phyloP scores from a whole-genome alignment of 2,888 invertebrate species.

The Mesopsocus fuscifrons region DNA sequence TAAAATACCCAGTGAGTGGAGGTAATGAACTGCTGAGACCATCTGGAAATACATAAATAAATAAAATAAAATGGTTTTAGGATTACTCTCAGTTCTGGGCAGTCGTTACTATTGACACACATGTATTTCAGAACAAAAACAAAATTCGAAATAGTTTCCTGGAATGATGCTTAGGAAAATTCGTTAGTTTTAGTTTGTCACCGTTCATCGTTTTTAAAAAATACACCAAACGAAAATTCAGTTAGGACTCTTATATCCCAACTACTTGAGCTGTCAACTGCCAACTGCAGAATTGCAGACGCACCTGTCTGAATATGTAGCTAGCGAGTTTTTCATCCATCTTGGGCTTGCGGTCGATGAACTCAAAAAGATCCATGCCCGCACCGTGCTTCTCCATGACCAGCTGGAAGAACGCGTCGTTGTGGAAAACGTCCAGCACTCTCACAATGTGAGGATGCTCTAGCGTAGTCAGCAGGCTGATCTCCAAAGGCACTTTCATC shows the following conservation, averaged over 20 bases:
- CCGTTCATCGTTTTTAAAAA: too few relatives aligned
- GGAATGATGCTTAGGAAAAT: background rate
- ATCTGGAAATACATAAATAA: slow-evolving; percentile 29
- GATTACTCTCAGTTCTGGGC: too few relatives aligned
- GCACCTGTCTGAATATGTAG: slow-evolving; percentile 51
- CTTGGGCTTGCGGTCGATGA: slow-evolving; percentile 45
- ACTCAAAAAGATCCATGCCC: slow-evolving; percentile 60
- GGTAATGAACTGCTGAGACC: slow-evolving; percentile 45
- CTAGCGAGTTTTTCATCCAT: slow-evolving; percentile 47
- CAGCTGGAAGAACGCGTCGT: slow-evolving; percentile 48
- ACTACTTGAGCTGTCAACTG: too few relatives aligned
- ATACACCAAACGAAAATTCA: too few relatives aligned
- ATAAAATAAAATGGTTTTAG: too few relatives aligned
- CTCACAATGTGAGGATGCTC: slow-evolving; percentile 48
- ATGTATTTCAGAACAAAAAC: slow-evolving; percentile 2
- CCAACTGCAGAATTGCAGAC: too few relatives aligned
- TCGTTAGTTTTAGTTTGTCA: too few relatives aligned
- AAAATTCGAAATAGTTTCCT: background rate
- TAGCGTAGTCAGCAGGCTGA: slow-evolving; percentile 40
- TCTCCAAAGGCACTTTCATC: slow-evolving; percentile 39
- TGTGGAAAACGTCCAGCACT: slow-evolving; percentile 46
- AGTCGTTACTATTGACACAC: background rate
- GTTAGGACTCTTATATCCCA: too few relatives aligned
- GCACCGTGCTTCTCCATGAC: slow-evolving; percentile 60
- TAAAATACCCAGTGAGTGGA: slow-evolving; percentile 43